Evolutionary conservation across 1,140 invertebrate species (phyloP).

Genomic region (Drosophila grimshawi): DNA sequence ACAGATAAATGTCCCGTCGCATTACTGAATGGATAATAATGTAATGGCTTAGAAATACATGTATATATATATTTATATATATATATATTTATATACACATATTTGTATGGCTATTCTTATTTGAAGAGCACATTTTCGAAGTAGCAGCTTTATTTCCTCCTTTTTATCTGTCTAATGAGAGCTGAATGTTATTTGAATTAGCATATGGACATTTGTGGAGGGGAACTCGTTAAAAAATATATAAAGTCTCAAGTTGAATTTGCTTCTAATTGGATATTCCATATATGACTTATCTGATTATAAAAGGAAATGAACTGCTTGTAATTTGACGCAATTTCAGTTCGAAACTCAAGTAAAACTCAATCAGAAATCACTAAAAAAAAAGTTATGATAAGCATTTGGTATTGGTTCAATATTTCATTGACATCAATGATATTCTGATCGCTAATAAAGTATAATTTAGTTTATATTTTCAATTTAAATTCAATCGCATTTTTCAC

Average conservation of each 20-base stretch:
- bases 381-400: too few species aligned
- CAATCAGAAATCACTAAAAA: too few species aligned
- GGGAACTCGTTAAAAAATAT: neutral
- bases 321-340: too few species aligned
- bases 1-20: slow-evolving; percentile 41
- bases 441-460: too few species aligned
- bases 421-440: too few species aligned
- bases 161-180: slow-evolving; percentile 18
- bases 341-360: too few species aligned
- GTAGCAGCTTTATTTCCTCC: neutral
- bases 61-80: neutral
- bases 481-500: too few species aligned
- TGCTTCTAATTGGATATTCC: too few species aligned
- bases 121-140: slow-evolving; percentile 1
- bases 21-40: slow-evolving; percentile 18
- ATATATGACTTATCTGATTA: too few species aligned
- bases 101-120: neutral
- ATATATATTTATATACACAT: slow-evolving; percentile 5
- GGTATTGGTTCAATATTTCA: too few species aligned
- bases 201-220: neutral
- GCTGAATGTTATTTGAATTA: slow-evolving; percentile 17
- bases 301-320: too few species aligned
- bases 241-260: neutral
- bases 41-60: slow-evolving; percentile 37
- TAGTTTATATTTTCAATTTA: too few species aligned